These are phyloP conservation scores for Pagetopsis macropterus DNA, from an alignment of 2,797 vertebrate genomes.

Conservation along the genomic window DNA sequence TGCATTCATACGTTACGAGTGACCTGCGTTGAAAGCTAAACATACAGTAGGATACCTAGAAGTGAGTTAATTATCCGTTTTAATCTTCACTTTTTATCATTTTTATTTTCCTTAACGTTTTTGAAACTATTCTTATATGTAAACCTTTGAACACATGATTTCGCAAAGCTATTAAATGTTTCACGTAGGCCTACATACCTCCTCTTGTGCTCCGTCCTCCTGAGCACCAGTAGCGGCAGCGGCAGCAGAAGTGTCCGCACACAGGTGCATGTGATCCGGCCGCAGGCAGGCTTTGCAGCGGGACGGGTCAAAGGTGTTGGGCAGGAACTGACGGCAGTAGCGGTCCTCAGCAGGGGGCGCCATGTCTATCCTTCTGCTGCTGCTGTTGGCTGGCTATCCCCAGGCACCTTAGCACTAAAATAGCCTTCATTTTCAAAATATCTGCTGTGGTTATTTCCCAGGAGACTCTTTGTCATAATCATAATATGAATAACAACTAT, in stretches of 20 bases:
- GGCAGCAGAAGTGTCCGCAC: neutral
- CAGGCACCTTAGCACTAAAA: constrained; percentile 14
- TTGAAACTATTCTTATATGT: neutral
- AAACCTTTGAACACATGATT: neutral
- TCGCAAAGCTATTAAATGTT: neutral
- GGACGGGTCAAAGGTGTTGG: constrained; percentile 77
- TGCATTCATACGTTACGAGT: too few species aligned
- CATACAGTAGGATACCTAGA: too few species aligned
- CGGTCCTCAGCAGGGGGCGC: constrained; percentile 59
- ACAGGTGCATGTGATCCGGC: constrained; percentile 73
- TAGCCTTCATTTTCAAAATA: constrained; percentile 27
- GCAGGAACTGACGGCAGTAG: constrained; percentile 71
- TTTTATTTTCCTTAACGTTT: neutral
- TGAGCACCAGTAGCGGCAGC: constrained; percentile 12
- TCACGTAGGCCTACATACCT: constrained; percentile 40
- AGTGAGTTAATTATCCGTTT: neutral
- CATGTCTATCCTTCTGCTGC: constrained; percentile 40
- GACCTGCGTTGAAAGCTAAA: too few species aligned
- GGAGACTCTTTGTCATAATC: constrained; percentile 47
- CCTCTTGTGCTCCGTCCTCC: constrained; percentile 17
- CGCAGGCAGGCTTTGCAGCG: constrained; percentile 72
- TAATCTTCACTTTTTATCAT: neutral
- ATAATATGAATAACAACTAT: constrained; percentile 45
- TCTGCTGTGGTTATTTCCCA: constrained; percentile 60
- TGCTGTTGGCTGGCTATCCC: constrained; percentile 3